Evolutionary conservation across 1,140 invertebrate species (phyloP).

Genomic region (Hermetia illucens): DNA sequence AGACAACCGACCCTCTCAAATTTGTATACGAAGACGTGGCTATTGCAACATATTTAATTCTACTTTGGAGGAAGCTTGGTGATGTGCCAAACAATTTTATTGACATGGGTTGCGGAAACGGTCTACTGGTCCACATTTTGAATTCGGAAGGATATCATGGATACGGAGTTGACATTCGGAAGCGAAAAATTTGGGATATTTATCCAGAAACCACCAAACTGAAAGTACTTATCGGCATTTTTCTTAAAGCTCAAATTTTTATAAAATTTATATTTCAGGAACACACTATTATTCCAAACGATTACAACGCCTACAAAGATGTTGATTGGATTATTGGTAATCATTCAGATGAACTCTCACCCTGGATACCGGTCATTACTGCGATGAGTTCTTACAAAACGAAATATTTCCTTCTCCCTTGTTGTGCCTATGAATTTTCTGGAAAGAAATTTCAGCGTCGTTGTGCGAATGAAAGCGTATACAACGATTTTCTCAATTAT

Average conservation of each 20-base stretch:
- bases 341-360: conserved; percentile 95
- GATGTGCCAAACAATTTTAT: conserved; percentile 51
- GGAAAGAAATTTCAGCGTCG: conserved; percentile 63
- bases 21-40: conserved; percentile 95
- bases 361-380: conserved; percentile 92
- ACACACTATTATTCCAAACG: conserved; percentile 52
- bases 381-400: conserved; percentile 50
- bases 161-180: conserved; percentile 77
- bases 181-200: conserved; percentile 79
- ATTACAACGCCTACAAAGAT: conserved; percentile 52
- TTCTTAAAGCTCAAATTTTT: neutral
- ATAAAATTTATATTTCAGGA: conserved; percentile 31
- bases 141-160: conserved; percentile 73
- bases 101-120: conserved; percentile 95
- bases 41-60: conserved; percentile 81
- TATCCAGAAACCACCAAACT: conserved; percentile 42
- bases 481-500: conserved; percentile 74
- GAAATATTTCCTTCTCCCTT: conserved; percentile 84
- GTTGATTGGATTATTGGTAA: conserved; percentile 94
- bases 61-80: conserved; percentile 52
- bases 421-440: conserved; percentile 85
- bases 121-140: conserved; percentile 80
- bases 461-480: conserved; percentile 54
- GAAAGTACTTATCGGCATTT: conserved; percentile 23
- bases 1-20: conserved; percentile 85